Evolutionary conservation across 2,113 vertebrate genomes (phyloP), one percentile per base, ranked within the genome.

Genomic region (Nothobranchius kuhntae): DNA sequence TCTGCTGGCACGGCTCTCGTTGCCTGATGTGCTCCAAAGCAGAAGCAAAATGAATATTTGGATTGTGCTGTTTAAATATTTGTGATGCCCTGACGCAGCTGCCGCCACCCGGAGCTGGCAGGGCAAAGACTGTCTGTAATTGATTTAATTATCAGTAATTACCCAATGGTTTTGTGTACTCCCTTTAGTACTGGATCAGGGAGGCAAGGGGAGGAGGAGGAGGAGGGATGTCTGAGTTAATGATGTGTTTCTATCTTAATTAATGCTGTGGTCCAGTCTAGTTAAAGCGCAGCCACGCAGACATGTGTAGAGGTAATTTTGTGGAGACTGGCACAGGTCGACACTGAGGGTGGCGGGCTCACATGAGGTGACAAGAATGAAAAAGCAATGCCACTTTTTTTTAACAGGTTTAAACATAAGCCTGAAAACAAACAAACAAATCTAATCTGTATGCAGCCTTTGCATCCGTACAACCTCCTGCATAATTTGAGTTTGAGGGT

Each of bases 141-240:
- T 95, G 92, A 94, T 95, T 96, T 96, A 95, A 96, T 97, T 95
- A 95, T 93, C 94, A 92, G 95, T 95, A 96, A 97, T 96, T 95
- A 95, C 94, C 91, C 94, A 90, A 93, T 89, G 94, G 94, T 92
- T 67, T 90, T 82, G 89, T 91, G 90, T 90, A 91, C 52, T 53
- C 92, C 93, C 91, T 90, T 78, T 81, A 78, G 88, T 78, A 59
- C 92, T 87, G 91, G 52, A 61, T 89, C 90, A 88, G 83, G 66
- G 58, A 62, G 68, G 81, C 24, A 46, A 50, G 48, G 30, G 26
- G 42, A 21, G 82, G 63, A 54, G 44, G 63, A 54, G 44, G 35
- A 78, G 65, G 75, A 81, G 68, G 90, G 89, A 84, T 88, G 73
- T 68, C 87, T 65, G 53, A 89, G 91, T 86, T 87, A 93, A 93